Base-by-base conservation (phyloP, 2,113 vertebrate genomes). In the Aegithalos caudatus region DNA sequence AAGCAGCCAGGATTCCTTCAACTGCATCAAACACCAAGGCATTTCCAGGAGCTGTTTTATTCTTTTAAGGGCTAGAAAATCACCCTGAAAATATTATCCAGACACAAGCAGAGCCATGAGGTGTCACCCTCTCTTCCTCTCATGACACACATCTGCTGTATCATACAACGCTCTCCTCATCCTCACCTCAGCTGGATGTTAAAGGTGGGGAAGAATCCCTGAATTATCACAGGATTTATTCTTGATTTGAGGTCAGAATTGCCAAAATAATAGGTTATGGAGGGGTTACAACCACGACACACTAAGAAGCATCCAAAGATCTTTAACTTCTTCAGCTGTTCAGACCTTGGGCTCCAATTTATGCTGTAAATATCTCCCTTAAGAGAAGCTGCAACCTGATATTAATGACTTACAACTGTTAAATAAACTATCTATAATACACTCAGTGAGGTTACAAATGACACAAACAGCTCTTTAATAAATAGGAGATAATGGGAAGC, bases 381-480 rank as follows among this genome's bases (percentile, higher is more conserved):
- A 69, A 53, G 44, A 84, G 57, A 53, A 70, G 62, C n/a, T 81
- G 15, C 40, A 86, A 42, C 45, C 35, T 48, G 88, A 47, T 58
- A 7, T 40, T 47, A 47, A 56, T 72, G 78, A 73, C 67, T 92
- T 44, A 35, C 22, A 77, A 31, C 67, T 70, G 23, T 62, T 93
- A 86, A 93, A 83, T 78, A 96, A 95, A 53, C 71, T 79, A 77
- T 90, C 70, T 27, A 31, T 73, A 87, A 54, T 23, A 42, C 42
- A 38, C 42, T 76, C 60, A 48, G 33, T 11, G 42, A 89, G 54
- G 79, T 66, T 24, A 29, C 27, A 78, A 90, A 92, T 23, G 47
- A 20, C n/a, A 84, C 87, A 80, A 92, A 61, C 40, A 90, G 11
- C 70, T 90, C 87, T 70, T 91, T 88, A 90, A 82, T 86, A 90